Base-by-base conservation (phyloP, 2,113 vertebrate genomes). In the Macrotus californicus region DNA sequence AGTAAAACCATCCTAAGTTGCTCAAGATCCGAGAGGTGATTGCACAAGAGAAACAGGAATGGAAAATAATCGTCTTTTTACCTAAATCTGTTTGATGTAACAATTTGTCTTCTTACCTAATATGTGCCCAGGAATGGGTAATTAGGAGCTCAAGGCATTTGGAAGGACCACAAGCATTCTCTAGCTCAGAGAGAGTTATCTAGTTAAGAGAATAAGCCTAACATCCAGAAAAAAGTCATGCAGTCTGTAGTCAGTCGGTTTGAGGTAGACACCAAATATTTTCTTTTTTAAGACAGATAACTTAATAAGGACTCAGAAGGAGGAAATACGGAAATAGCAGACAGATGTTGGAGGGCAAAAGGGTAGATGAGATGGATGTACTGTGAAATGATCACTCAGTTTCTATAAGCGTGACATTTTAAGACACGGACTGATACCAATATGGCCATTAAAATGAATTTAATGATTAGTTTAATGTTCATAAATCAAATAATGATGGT, bases 261-360 rank as follows among this genome's bases (percentile, higher is more conserved):
- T 77, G 14, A 83, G 26, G 18, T 79, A 9, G 76, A 64, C 48
- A 59, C 31, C 59, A 84, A 91, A 26, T 83, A 84, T 67, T 87
- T 91, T 29, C 46, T 89, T 39, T 91, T 84, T 80, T 67, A 94
- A 89, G 22, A 59, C 7, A 73, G 10, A 52, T 59, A 67, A 79
- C 43, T 93, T 61, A 91, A 70, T 88, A 80, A 87, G 29, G 43
- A 59, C 15, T 80, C 16, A 36, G 36, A 82, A 93, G 46, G 59
- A 72, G n/a, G 16, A 94, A 29, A 84, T 52, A 61, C 1, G 84
- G 87, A 89, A 96, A 92, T 81, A 90, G 64, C 15, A 52, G 39
- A 80, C 56, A 96, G 41, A 43, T 95, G 52, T 95, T 91, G 73
- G 48, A 97, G 41, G 73, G 61, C 21, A 80, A 86, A 94, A 75